Evolutionary conservation across 2,113 vertebrate genomes (phyloP).

Genomic region (Perccottus glenii): DNA sequence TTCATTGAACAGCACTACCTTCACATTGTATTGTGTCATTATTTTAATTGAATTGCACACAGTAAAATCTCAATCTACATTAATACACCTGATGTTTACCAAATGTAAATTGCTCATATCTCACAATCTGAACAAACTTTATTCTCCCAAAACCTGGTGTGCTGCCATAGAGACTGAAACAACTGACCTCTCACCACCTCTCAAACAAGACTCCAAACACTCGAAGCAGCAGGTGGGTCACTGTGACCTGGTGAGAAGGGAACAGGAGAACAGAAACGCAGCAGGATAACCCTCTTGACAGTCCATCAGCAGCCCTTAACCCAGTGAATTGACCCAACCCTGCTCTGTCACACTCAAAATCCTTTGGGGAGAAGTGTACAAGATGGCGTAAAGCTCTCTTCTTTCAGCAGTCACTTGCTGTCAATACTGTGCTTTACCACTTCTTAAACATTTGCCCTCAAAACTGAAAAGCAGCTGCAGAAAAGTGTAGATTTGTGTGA

Average conservation of each 20-base stretch:
- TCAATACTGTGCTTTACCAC: background rate
- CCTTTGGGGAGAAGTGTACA: constrained; percentile 9
- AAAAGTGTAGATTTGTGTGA: constrained; percentile 15
- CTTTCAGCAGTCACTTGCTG: constrained; percentile 22
- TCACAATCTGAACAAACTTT: background rate
- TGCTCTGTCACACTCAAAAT: constrained; percentile 34
- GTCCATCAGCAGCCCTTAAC: constrained; percentile 30
- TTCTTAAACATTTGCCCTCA: constrained; percentile 11
- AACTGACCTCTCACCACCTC: constrained; percentile 9
- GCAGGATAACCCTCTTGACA: constrained; percentile 11
- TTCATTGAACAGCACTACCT: background rate
- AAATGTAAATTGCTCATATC: too few species aligned
- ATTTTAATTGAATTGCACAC: background rate
- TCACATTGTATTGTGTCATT: background rate
- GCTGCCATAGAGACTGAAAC: constrained; percentile 9
- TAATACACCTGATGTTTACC: background rate
- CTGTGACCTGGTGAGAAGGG: constrained; percentile 22
- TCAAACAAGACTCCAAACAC: background rate
- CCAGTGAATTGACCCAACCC: constrained; percentile 9
- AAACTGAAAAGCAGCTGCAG: constrained; percentile 25
- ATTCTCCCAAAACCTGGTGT: background rate
- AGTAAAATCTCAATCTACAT: too few species aligned
- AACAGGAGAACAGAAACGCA: constrained; percentile 35
- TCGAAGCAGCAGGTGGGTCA: constrained; percentile 25
- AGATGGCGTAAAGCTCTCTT: constrained; percentile 21